phyloP scores from a whole-genome alignment of 23 tunicate genomes.

The Phallusia fumigata region DNA sequence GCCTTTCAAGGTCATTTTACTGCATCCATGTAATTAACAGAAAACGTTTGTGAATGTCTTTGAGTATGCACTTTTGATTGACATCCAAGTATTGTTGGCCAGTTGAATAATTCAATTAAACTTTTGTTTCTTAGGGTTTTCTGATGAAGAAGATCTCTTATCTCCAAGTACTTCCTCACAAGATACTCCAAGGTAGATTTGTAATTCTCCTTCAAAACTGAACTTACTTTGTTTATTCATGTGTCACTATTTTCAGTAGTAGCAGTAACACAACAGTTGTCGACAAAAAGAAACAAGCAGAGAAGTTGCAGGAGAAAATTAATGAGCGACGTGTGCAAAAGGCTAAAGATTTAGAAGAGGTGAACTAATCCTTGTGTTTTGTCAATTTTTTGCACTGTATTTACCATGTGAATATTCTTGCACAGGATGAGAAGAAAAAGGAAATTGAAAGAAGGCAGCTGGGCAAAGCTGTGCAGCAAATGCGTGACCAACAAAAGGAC shows the following conservation, averaged over 20 bases:
- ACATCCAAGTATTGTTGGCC: no score
- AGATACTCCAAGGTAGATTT: neutral
- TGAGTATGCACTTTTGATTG: neutral
- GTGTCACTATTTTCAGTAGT: neutral
- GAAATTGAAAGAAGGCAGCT: constrained; percentile 2
- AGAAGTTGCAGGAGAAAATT: constrained; percentile 30
- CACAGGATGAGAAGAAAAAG: constrained; percentile 12
- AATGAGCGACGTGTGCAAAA: constrained; percentile 26
- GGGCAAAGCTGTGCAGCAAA: neutral
- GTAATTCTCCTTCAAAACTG: no score
- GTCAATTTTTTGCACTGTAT: no score
- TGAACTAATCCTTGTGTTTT: neutral
- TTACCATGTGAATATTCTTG: no score
- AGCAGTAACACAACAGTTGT: neutral
- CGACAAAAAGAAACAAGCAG: constrained; percentile 18
- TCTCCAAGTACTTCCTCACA: neutral
- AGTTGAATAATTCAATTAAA: neutral
- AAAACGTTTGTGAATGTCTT: neutral
- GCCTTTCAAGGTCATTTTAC: neutral
- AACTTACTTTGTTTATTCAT: neutral
- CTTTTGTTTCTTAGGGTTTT: neutral
- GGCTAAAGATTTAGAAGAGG: constrained; percentile 21
- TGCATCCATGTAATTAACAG: neutral
- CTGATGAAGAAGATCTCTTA: neutral
- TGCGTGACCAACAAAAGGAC: neutral